Evolutionary conservation across 2,888 invertebrate species (phyloP).

Genomic region (Rhagonycha fulva): DNA sequence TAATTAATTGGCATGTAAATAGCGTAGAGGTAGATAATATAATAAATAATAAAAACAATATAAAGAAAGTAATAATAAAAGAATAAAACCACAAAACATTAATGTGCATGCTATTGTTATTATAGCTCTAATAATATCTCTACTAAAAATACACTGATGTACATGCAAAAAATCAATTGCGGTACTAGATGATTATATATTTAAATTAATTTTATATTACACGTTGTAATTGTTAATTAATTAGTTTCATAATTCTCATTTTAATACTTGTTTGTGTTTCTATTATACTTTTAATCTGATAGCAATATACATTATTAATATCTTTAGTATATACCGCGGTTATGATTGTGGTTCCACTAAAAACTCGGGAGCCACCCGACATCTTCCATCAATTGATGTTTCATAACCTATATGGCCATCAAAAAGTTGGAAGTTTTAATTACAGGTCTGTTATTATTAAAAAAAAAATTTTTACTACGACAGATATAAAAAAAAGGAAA

Average conservation of each 20-base stretch:
- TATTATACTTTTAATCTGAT: not conserved
- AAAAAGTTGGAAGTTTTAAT: not conserved
- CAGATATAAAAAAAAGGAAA: not conserved
- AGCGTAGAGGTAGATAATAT: not conserved
- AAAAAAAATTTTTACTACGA: not conserved
- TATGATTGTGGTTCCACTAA: not conserved
- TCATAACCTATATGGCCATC: not conserved
- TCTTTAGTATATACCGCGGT: not conserved
- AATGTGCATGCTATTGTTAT: not conserved
- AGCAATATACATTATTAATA: not conserved
- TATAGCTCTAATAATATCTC: not conserved
- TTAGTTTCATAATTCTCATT: not conserved
- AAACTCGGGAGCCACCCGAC: not conserved
- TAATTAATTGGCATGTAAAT: not conserved
- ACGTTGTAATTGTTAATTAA: not conserved
- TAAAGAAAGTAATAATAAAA: not conserved
- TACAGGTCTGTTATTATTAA: too few species aligned
- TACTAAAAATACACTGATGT: not conserved
- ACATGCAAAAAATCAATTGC: not conserved
- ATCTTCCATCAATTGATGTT: not conserved
- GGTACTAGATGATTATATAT: not conserved
- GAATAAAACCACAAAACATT: not conserved
- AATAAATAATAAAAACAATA: not conserved
- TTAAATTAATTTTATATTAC: not conserved
- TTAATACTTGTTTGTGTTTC: not conserved